These are phyloP conservation scores for Theretra japonica DNA, from an alignment of 2,888 invertebrate species.

Conservation along the genomic window DNA sequence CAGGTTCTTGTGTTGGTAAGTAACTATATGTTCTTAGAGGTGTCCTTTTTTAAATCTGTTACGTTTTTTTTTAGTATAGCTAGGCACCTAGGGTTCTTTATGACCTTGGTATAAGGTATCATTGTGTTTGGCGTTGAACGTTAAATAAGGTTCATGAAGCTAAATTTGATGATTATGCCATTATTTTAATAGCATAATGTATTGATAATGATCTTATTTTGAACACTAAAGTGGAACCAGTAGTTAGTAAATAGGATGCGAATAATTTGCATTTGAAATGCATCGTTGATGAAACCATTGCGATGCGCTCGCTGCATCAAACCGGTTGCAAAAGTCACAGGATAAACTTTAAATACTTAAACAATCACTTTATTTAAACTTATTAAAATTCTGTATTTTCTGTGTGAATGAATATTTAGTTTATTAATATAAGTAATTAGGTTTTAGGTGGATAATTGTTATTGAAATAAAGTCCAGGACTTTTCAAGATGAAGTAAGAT, in stretches of 20 bases:
- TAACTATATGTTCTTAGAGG: slow-evolving; percentile 23
- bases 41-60: no score
- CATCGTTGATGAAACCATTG: background rate
- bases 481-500: no score
- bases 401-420: background rate
- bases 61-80: no score
- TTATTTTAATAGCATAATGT: background rate
- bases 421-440: no score
- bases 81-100: no score
- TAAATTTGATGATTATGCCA: background rate
- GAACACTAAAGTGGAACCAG: background rate
- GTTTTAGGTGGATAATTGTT: no score
- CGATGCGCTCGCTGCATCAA: background rate
- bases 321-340: slow-evolving; percentile 19
- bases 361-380: background rate
- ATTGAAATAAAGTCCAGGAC: background rate
- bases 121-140: no score
- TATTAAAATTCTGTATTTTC: background rate
- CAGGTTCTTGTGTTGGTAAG: slow-evolving; percentile 75
- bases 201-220: background rate
- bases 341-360: background rate
- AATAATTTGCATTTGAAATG: background rate
- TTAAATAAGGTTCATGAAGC: no score
- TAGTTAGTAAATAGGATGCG: background rate
- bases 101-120: no score